Evolutionary conservation across 64 coral and sea anemone genomes (phyloP).

Genomic region (Stichodactyla helianthus): DNA sequence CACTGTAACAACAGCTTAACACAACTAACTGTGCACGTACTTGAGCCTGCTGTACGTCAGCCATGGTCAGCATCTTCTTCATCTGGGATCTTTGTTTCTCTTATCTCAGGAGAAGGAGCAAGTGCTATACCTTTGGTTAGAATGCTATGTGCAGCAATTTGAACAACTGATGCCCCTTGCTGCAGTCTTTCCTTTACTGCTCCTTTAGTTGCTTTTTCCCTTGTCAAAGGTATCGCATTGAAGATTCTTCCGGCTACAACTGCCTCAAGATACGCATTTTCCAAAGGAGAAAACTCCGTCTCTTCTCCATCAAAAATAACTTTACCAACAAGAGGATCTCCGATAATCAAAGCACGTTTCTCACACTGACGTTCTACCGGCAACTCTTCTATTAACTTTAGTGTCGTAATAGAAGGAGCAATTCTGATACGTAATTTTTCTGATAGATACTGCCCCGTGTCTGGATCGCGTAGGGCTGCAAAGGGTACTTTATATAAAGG

Average conservation of each 20-base stretch:
- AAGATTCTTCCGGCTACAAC: background rate
- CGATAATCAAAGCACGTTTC: slow-evolving; percentile 35
- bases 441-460: slow-evolving; percentile 26
- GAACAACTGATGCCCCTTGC: slow-evolving; percentile 29
- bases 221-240: slow-evolving; percentile 5
- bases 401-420: slow-evolving; percentile 30
- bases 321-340: slow-evolving; percentile 20
- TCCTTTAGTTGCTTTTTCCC: slow-evolving; percentile 20
- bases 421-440: slow-evolving; percentile 21
- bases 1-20: slow-evolving; percentile 24
- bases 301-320: slow-evolving; percentile 32
- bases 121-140: slow-evolving; percentile 34
- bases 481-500: slow-evolving; percentile 35
- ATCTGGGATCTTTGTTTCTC: slow-evolving; percentile 1
- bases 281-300: background rate
- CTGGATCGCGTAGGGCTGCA: slow-evolving; percentile 37
- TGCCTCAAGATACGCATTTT: slow-evolving; percentile 11
- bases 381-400: slow-evolving; percentile 23
- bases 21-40: slow-evolving; percentile 21
- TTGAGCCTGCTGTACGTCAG: background rate
- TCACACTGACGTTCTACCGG: slow-evolving; percentile 16
- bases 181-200: slow-evolving; percentile 7
- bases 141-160: slow-evolving; percentile 40
- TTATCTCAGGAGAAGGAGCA: slow-evolving; percentile 16
- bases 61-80: slow-evolving; percentile 34